Conservation (phyloP, 2,113 vertebrate genomes). For the Garra rufa region DNA sequence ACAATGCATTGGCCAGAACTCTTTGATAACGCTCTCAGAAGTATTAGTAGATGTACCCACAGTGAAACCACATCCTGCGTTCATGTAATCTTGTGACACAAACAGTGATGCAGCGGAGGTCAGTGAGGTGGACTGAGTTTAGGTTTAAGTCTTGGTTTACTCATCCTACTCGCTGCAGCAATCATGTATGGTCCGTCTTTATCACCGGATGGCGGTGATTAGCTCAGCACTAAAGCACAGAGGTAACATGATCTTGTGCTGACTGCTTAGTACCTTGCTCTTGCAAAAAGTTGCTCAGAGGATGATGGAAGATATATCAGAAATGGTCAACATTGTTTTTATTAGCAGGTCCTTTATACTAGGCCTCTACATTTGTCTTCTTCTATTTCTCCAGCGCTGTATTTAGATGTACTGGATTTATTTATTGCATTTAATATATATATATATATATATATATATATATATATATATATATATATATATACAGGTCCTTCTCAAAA, state of each 20-base stretch:
- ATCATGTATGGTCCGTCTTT: conserved; percentile 65
- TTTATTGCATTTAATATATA: background rate
- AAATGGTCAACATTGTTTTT: background rate
- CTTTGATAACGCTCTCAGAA: background rate
- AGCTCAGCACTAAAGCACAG: conserved; percentile 70
- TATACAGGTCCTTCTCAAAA: no score
- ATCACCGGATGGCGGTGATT: conserved; percentile 70
- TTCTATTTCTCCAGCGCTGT: background rate
- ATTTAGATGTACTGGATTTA: background rate
- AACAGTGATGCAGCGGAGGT: background rate
- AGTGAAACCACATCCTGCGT: conserved; percentile 1
- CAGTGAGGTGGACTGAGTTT: conserved; percentile 13
- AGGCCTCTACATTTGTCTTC: background rate
- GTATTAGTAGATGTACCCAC: background rate
- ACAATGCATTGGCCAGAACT: background rate
- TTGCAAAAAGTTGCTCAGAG: conserved; percentile 65
- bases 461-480: no score
- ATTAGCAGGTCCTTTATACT: background rate
- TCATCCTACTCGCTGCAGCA: conserved; percentile 24
- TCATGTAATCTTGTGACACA: background rate
- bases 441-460: no score
- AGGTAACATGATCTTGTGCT: conserved; percentile 70
- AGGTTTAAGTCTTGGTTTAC: conserved; percentile 18
- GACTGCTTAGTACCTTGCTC: conserved; percentile 73
- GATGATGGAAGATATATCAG: background rate